phyloP scores from a whole-genome alignment of 2,797 vertebrate species.

The Trachurus trachurus region DNA sequence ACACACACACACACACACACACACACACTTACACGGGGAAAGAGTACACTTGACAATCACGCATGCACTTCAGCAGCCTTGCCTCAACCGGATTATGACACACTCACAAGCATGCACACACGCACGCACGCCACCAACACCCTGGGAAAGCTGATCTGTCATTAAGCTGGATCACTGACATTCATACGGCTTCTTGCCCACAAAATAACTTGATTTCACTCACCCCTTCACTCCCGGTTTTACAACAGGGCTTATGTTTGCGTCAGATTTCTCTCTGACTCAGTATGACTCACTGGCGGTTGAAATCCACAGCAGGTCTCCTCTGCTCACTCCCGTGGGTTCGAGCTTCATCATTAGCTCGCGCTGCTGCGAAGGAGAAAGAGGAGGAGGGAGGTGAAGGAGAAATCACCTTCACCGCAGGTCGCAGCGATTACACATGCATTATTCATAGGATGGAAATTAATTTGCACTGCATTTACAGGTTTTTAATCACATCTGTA shows the following conservation, averaged over 20 bases:
- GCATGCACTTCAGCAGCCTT: conserved; percentile 58
- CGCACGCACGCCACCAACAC: conserved; percentile 53
- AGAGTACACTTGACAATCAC: conserved; percentile 52
- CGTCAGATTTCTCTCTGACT: conserved; percentile 70
- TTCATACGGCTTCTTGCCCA: conserved; percentile 67
- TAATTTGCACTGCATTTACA: conserved; percentile 81
- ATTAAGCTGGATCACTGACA: conserved; percentile 78
- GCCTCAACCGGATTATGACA: conserved; percentile 67
- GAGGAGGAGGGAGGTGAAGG: conserved; percentile 50
- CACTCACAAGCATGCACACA: conserved; percentile 35
- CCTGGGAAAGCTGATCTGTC: conserved; percentile 72
- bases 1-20: conserved; percentile 40
- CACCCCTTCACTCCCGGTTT: conserved; percentile 51
- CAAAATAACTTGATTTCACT: conserved; percentile 71
- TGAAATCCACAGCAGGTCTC: conserved; percentile 51
- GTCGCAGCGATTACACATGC: conserved; percentile 77
- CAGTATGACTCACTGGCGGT: conserved; percentile 67
- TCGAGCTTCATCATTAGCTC: not conserved
- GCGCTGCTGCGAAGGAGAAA: conserved; percentile 28
- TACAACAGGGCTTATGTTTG: conserved; percentile 66
- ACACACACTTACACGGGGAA: conserved; percentile 2
- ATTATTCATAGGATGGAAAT: conserved; percentile 85
- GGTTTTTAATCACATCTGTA: conserved; percentile 85
- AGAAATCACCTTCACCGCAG: conserved; percentile 83
- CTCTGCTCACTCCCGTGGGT: conserved; percentile 31